Evolutionary conservation across 2,888 invertebrate species (phyloP), one percentile per base, ranked within the genome.

Genomic region (Meganola albula): DNA sequence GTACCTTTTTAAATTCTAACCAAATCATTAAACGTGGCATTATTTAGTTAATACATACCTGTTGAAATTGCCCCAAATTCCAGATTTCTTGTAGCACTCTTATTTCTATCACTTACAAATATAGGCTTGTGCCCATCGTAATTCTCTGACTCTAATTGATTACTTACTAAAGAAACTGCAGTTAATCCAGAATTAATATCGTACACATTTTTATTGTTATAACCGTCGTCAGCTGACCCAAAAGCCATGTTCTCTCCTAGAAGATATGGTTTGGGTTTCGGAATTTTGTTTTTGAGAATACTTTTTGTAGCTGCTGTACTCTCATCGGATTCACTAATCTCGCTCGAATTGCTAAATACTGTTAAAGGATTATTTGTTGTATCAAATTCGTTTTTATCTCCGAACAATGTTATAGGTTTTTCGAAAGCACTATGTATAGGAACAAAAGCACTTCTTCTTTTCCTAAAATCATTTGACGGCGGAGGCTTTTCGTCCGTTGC

Each of bases 401-500:
- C 92, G 57, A 92, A 92, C 56, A 91, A 88, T 24, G 90, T 89
- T n/a, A 91, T 80, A 0, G 91, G 90, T 51, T 73, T 82, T 37
- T 84, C 83, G 38, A 67, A 65, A 52, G 66, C 74, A 44, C 82
- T 83, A 39, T 63, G 65, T 44, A 82, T 67, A 6, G 86, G 80
- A 16, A 82, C 72, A 58, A 84, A 71, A 28, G 87, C 87, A 48
- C 89, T 88, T 49, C 91, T 88, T 47, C 92, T 82, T 56, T 92
- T 87, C 42, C 94, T 87, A 63, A 93, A 94, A 64, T 93, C 92
- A 62, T 92, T 92, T 1, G 93, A 92, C 3, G 95, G 93, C 6
- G 94, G 94, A 24, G 95, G 95, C 67, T 95, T 95, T 43, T 92
- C 93, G 70, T 94, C 94, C 0, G 95, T 95, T 62, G 94, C 94